Percentiles rank a stretch among this genome's conserved stretches.
These are phyloP conservation scores for Aramus guarauna DNA, from an alignment of 2,113 vertebrate genomes.

Conservation along the genomic window DNA sequence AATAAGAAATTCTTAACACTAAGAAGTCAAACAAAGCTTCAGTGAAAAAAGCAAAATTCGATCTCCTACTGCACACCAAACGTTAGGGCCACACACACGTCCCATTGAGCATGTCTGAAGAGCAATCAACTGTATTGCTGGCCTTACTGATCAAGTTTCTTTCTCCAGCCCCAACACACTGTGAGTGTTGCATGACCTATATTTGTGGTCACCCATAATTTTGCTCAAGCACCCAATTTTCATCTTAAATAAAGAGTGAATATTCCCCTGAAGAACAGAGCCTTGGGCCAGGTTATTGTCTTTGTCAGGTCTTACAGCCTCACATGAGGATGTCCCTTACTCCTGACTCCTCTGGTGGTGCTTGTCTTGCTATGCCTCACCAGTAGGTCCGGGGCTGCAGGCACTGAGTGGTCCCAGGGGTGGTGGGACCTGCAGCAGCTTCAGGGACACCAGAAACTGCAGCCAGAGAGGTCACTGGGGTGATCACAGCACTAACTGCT, in stretches of 20 bases:
- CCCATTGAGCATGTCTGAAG: not conserved
- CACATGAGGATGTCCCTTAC: not conserved
- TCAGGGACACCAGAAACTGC: not conserved
- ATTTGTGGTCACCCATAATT: not conserved
- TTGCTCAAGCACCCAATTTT: not conserved
- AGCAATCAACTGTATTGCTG: not conserved
- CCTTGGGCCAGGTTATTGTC: not conserved
- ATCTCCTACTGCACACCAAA: not conserved
- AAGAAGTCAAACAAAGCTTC: not conserved
- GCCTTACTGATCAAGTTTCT: not conserved
- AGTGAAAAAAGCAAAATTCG: not conserved
- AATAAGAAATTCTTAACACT: not conserved
- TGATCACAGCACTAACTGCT: not conserved
- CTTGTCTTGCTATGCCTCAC: not conserved
- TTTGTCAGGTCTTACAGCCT: not conserved
- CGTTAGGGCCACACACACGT: rapidly evolving
- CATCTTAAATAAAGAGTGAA: not conserved
- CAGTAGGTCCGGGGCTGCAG: not conserved
- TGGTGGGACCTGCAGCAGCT: not conserved
- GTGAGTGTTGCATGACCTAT: not conserved
- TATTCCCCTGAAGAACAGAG: not conserved
- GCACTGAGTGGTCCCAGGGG: not conserved
- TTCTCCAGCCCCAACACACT: not conserved
- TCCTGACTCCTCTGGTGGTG: not conserved
- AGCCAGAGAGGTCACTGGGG: not conserved